Conservation (phyloP, 2,797 vertebrate genomes). For the Sardinella longiceps region DNA sequence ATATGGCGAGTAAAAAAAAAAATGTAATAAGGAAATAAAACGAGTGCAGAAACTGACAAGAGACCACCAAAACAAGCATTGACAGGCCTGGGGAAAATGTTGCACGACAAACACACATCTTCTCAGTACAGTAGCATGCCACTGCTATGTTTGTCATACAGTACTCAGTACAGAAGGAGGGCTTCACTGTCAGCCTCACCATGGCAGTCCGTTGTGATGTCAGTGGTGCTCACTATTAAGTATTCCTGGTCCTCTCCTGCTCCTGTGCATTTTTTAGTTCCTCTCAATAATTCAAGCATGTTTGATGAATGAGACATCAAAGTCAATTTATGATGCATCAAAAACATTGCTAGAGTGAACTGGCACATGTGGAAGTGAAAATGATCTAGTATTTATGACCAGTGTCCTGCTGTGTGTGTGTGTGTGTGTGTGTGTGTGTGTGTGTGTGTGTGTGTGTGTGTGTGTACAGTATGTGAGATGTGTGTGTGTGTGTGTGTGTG, state of each 20-base stretch:
- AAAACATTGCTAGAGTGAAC: background rate
- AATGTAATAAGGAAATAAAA: too few relatives aligned
- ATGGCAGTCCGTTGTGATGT: background rate
- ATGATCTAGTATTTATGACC: background rate
- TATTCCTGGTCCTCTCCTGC: background rate
- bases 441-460: too few relatives aligned
- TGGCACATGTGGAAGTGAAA: background rate
- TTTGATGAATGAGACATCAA: background rate
- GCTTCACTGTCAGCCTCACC: background rate
- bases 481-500: too few relatives aligned
- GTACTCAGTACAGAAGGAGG: background rate
- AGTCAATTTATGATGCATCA: conserved; percentile 1
- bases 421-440: too few relatives aligned
- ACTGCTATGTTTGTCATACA: background rate
- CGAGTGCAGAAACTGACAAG: too few relatives aligned
- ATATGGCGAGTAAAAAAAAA: too few relatives aligned
- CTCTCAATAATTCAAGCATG: background rate
- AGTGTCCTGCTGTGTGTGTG: background rate
- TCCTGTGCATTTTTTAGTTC: background rate
- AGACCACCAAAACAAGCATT: too few relatives aligned
- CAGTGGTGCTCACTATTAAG: background rate
- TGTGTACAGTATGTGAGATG: too few relatives aligned
- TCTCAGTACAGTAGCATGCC: background rate
- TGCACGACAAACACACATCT: too few relatives aligned
- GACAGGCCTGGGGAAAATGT: too few relatives aligned